Evolutionary conservation across 2,888 invertebrate species (phyloP).

Genomic region (Panorpa germanica): DNA sequence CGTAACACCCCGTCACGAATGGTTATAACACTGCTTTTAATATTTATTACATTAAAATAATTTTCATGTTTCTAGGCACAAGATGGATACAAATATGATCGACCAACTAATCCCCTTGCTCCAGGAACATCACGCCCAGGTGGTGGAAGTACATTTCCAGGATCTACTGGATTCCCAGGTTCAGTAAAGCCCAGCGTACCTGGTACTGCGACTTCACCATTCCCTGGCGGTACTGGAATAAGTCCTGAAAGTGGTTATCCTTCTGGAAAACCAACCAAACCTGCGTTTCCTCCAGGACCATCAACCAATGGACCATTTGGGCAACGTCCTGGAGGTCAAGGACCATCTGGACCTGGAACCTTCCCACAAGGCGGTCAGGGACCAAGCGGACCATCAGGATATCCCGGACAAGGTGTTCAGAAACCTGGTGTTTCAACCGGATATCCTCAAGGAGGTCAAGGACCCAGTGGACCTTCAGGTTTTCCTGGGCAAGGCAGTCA

Average conservation of each 20-base stretch:
- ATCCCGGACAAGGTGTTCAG: conserved; percentile 10
- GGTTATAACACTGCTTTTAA: too few species aligned
- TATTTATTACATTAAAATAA: conserved; percentile 4
- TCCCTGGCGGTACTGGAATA: conserved; percentile 10
- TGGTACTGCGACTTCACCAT: conserved; percentile 9
- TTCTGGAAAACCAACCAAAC: conserved; percentile 12
- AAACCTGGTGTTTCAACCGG: conserved; percentile 15
- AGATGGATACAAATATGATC: conserved; percentile 56
- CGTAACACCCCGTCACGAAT: too few species aligned
- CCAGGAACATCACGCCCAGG: conserved; percentile 14
- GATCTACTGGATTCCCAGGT: conserved; percentile 12
- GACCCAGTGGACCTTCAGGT: conserved; percentile 12
- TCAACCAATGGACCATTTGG: conserved; percentile 18
- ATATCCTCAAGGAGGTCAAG: conserved; percentile 14
- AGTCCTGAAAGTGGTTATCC: conserved; percentile 10
- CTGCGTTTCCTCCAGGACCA: conserved; percentile 16
- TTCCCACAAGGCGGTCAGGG: conserved; percentile 16
- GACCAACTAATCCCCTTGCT: conserved; percentile 40
- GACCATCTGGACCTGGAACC: conserved; percentile 15
- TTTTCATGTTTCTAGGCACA: conserved; percentile 30
- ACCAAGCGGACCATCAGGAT: conserved; percentile 18
- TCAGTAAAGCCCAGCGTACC: conserved; percentile 7
- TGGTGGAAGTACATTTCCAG: conserved; percentile 14
- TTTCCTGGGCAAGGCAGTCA: conserved; percentile 9
- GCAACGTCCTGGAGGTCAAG: conserved; percentile 15